Base-by-base conservation (phyloP, 2,797 vertebrate genomes). In the Toxotes lorentzi region DNA sequence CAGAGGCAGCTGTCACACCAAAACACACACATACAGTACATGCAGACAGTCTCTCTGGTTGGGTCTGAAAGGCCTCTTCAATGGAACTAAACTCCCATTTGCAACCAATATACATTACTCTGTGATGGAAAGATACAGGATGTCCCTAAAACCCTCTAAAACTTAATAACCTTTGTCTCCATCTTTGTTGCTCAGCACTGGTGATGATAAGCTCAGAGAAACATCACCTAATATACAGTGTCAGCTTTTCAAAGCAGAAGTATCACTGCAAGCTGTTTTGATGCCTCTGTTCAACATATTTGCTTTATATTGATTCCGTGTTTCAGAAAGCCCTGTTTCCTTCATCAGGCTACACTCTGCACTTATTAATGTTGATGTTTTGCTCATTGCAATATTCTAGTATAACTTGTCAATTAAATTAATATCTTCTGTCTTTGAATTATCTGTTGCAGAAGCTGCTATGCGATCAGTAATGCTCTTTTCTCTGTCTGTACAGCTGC, bases 21-120 rank as follows among this genome's bases (percentile, higher is more conserved):
- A 30, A 30, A 23, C 45, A 43, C 50, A 35, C 38, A 61, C n/a
- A 72, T 19, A 41, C 21, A 41, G 2, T 48, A 50, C 56, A 68
- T 7, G 23, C 45, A 68, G 38, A 51, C 34, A 45, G 24, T 35
- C 21, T 19, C 53, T 47, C 60, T 45, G 23, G 27, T 17, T 70
- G 64, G 24, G 19, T 21, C 21, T 16, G 3, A 73, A 73, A 73
- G 8, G 57, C 27, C 56, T 50, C 47, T 41, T 24, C 34, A 47
- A 19, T 38, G 53, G 12, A 65, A 38, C 14, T 50, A 47, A 77
- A 81, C 38, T 59, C 30, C 41, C 5, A 0, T 59, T 32, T 63
- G 66, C 30, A 59, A 70, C 23, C 50, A 61, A 2, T 35, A 69
- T 59, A 63, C n/a, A 58, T 69, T 38, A 67, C 57, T 54, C n/a